A percentile compares a stretch with the other conserved stretches of the same genome.
These are phyloP conservation scores for Anoplius nigerrimus DNA, from an alignment of 2,888 invertebrate genomes.

Conservation along the genomic window DNA sequence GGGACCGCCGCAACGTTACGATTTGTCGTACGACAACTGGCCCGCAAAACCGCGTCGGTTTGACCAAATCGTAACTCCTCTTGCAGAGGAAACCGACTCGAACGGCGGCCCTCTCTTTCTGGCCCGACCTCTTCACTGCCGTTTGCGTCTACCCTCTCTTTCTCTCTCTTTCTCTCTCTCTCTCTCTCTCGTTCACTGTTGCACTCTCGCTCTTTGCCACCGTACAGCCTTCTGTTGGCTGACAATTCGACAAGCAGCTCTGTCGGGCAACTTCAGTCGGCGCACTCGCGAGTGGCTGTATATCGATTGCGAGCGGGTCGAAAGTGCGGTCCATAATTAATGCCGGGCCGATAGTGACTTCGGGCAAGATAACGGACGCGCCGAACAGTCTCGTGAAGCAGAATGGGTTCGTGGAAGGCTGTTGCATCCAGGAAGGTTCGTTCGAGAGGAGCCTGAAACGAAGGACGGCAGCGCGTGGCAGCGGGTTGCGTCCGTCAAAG, in stretches of 20 bases:
- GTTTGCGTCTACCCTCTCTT: no score
- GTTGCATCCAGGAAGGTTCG: no score
- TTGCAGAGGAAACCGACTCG: background rate
- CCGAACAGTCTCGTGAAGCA: no score
- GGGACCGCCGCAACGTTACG: background rate
- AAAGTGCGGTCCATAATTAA: background rate
- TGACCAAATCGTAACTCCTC: conserved; percentile 1
- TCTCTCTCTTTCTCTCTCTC: background rate
- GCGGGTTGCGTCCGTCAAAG: no score
- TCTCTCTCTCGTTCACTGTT: background rate
- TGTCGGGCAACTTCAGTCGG: background rate
- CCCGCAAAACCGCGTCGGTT: conserved; percentile 8
- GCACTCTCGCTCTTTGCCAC: background rate
- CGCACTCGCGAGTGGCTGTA: background rate
- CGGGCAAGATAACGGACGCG: no score
- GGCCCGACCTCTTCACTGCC: no score
- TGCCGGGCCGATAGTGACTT: no score
- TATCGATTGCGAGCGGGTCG: no score
- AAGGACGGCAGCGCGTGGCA: no score
- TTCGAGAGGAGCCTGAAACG: no score
- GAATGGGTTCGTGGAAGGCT: no score
- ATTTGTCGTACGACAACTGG: conserved; percentile 10
- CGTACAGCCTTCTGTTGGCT: background rate
- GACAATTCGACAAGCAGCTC: background rate
- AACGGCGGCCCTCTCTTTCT: background rate